Conservation (phyloP, 2,888 invertebrate species). For the Aleiodes testaceus region DNA sequence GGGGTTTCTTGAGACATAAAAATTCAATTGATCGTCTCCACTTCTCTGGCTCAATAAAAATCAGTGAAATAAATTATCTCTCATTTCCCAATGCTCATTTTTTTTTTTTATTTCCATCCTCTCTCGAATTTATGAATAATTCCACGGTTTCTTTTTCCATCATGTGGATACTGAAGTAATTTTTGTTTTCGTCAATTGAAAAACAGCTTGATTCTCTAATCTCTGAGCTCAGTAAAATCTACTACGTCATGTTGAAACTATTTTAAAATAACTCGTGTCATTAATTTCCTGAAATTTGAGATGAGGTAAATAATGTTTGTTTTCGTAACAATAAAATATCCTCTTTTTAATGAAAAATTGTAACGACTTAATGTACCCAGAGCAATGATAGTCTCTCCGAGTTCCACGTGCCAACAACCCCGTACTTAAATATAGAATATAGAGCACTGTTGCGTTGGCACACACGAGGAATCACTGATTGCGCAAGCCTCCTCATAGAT, state of each 20-base stretch:
- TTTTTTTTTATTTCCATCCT: too few species aligned
- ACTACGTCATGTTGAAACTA: not conserved
- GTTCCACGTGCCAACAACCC: slow-evolving; percentile 48
- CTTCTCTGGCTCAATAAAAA: slow-evolving; percentile 26
- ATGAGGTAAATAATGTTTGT: too few species aligned
- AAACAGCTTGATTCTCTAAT: too few species aligned
- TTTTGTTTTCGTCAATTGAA: too few species aligned
- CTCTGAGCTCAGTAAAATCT: too few species aligned
- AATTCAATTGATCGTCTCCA: slow-evolving; percentile 1
- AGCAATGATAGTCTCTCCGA: slow-evolving; percentile 44
- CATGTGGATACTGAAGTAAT: too few species aligned
- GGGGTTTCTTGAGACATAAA: not conserved
- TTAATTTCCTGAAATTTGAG: too few species aligned
- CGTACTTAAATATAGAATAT: slow-evolving; percentile 71
- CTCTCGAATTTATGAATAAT: too few species aligned
- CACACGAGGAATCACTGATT: slow-evolving; percentile 16
- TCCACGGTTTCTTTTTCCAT: too few species aligned
- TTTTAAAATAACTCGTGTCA: not conserved
- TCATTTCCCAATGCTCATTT: too few species aligned
- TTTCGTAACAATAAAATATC: not conserved
- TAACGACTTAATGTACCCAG: slow-evolving; percentile 5
- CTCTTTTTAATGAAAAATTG: not conserved
- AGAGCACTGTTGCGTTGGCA: slow-evolving; percentile 61
- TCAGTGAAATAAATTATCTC: not conserved
- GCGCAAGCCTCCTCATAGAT: slow-evolving; percentile 22